phyloP scores from a whole-genome alignment of 2,113 vertebrate genomes.

The Dromaius novaehollandiae region DNA sequence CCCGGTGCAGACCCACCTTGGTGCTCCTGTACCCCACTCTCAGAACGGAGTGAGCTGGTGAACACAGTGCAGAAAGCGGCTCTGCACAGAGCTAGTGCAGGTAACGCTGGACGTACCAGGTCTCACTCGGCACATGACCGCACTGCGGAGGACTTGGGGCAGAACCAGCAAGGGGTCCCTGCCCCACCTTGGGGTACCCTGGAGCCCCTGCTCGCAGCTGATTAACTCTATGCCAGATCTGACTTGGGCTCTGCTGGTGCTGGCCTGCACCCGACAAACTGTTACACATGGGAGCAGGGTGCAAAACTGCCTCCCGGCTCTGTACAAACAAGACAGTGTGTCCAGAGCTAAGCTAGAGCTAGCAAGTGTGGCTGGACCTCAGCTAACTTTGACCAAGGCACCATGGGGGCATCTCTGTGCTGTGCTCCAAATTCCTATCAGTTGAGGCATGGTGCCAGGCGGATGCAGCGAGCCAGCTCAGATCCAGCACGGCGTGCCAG shows the following conservation, averaged over 20 bases:
- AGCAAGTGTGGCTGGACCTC: neutral
- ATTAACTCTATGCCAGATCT: neutral
- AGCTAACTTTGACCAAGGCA: neutral
- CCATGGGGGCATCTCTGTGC: neutral
- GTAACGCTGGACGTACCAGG: neutral
- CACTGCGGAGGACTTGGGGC: neutral
- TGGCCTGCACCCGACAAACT: neutral
- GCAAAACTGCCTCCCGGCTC: neutral
- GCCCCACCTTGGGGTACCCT: neutral
- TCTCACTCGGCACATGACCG: neutral
- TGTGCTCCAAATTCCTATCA: neutral
- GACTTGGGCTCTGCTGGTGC: neutral
- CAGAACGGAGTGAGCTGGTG: neutral
- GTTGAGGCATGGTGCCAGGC: neutral
- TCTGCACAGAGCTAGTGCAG: neutral
- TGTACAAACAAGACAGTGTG: rapidly evolving
- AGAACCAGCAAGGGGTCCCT: neutral
- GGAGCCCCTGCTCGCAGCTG: neutral
- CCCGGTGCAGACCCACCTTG: neutral
- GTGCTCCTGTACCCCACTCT: neutral
- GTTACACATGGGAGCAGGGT: neutral
- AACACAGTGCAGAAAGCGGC: neutral
- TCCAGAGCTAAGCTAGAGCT: neutral
- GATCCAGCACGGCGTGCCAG: neutral
- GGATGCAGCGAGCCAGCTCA: neutral